phyloP scores from a whole-genome alignment of 2,797 vertebrate genomes.

The Sciurus carolinensis region DNA sequence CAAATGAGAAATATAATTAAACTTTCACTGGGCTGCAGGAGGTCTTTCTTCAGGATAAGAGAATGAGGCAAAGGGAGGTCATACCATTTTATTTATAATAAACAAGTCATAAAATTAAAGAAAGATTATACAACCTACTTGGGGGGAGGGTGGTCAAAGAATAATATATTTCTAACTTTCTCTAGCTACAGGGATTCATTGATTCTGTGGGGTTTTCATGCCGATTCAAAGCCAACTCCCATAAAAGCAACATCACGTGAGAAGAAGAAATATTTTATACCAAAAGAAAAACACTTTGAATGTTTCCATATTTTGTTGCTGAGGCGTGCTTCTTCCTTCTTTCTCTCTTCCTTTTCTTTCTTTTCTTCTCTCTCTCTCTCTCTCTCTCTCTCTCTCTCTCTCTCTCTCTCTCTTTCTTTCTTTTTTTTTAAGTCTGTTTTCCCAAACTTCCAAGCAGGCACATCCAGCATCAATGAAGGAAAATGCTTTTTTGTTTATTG shows the following conservation, averaged over 20 bases:
- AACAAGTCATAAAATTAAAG: constrained; percentile 57
- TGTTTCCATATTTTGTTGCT: constrained; percentile 73
- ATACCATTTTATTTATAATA: constrained; percentile 38
- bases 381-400: not conserved
- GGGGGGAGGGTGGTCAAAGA: not conserved
- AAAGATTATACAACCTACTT: not conserved
- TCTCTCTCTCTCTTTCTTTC: not conserved
- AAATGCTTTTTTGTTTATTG: not conserved
- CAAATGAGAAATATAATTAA: constrained; percentile 57
- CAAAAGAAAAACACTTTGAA: constrained; percentile 40
- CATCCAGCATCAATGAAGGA: not conserved
- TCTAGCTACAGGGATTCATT: not conserved
- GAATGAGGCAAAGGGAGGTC: constrained; percentile 5
- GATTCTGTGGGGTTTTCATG: not conserved
- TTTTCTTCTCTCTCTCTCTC: not conserved
- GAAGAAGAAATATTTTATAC: constrained; percentile 64
- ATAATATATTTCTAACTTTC: constrained; percentile 32
- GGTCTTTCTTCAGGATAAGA: constrained; percentile 47
- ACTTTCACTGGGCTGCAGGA: constrained; percentile 30
- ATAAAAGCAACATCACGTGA: constrained; percentile 36
- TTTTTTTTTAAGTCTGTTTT: not conserved
- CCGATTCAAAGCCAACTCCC: constrained; percentile 36
- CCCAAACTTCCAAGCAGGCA: constrained; percentile 54
- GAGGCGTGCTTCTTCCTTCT: not conserved
- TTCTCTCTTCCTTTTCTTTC: too few species aligned